Percentiles rank a stretch among this genome's conserved stretches.
Evolutionary conservation across 2,113 vertebrate species (phyloP).

Genomic region (Erythrocercus mccallii): DNA sequence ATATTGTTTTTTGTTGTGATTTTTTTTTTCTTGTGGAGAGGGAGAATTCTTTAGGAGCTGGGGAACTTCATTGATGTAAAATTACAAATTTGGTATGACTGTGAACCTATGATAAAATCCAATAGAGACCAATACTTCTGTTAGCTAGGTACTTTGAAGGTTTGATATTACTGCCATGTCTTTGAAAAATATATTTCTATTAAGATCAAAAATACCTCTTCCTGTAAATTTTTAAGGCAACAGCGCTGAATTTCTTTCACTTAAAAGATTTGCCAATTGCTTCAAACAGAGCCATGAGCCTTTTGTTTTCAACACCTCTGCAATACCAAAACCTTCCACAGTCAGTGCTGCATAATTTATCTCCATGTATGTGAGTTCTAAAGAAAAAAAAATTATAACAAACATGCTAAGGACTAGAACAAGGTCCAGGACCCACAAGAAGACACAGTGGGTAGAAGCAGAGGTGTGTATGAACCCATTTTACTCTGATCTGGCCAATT

Average conservation of each 20-base stretch:
- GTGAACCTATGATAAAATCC: not conserved
- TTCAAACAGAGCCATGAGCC: not conserved
- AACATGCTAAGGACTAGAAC: not conserved
- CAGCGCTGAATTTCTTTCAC: not conserved
- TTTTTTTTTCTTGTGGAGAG: not conserved
- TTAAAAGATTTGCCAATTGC: not conserved
- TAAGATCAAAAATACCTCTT: not conserved
- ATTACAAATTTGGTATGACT: not conserved
- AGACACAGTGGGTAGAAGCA: not conserved
- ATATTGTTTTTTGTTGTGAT: not conserved
- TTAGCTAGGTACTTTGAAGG: not conserved
- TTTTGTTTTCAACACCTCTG: not conserved
- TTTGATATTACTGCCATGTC: not conserved
- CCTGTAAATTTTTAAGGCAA: not conserved
- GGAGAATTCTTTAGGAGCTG: not conserved
- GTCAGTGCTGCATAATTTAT: not conserved
- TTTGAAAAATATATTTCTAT: not conserved
- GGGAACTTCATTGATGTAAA: not conserved
- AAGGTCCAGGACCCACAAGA: not conserved
- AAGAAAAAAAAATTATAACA: not conserved
- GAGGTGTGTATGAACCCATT: not conserved
- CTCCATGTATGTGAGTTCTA: not conserved
- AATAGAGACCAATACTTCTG: not conserved
- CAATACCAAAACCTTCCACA: not conserved
- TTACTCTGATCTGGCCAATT: not conserved